Evolutionary conservation across 2,113 vertebrate species (phyloP).

Genomic region (Ageneiosus marmoratus): DNA sequence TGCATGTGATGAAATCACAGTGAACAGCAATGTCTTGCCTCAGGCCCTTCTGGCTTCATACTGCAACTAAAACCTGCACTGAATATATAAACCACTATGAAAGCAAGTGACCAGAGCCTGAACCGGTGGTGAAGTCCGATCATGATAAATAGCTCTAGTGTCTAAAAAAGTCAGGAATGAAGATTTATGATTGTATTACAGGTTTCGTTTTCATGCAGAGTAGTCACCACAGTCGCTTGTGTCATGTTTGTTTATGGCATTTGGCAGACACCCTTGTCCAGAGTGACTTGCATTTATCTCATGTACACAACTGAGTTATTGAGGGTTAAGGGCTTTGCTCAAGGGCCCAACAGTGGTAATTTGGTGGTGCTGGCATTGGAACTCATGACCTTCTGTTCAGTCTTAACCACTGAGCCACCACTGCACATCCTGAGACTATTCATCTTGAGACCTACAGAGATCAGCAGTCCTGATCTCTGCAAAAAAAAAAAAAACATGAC

Average conservation of each 20-base stretch:
- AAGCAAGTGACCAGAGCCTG: not conserved
- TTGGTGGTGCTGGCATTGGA: too few species aligned
- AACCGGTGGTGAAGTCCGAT: not conserved
- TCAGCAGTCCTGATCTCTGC: conserved; percentile 10
- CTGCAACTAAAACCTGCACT: not conserved
- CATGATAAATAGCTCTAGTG: not conserved
- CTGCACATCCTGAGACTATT: too few species aligned
- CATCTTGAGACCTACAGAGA: not conserved
- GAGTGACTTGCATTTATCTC: too few species aligned
- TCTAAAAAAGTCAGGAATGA: not conserved
- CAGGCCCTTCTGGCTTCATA: not conserved
- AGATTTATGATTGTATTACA: not conserved
- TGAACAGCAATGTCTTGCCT: not conserved
- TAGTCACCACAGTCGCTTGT: not conserved
- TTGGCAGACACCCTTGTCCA: too few species aligned
- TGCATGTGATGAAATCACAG: not conserved
- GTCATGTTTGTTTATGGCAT: too few species aligned
- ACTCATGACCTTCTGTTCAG: too few species aligned
- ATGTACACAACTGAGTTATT: too few species aligned
- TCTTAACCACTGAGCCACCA: too few species aligned
- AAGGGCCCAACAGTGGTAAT: too few species aligned
- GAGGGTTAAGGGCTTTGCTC: too few species aligned
- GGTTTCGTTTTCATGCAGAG: not conserved
- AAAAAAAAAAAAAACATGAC: conserved; percentile 30
- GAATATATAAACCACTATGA: not conserved